phyloP scores from a whole-genome alignment of 2,888 invertebrate species.

The Tachina fera region DNA sequence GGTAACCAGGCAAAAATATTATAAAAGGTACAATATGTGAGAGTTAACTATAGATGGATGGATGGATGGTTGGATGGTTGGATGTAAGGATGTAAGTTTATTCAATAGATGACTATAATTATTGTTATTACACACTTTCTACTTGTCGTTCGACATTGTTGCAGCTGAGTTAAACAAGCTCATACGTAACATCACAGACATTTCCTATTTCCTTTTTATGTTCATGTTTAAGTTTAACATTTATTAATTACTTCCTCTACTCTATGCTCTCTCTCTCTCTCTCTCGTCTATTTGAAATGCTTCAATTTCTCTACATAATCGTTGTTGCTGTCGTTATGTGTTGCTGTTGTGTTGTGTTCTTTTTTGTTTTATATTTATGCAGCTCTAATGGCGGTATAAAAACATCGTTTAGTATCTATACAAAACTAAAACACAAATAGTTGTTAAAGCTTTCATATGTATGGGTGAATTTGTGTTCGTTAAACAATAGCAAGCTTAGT shows the following conservation, averaged over 20 bases:
- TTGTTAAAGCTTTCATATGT: slow-evolving; percentile 42
- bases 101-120: slow-evolving; percentile 62
- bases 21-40: slow-evolving; percentile 22
- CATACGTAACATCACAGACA: slow-evolving; percentile 68
- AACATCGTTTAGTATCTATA: slow-evolving; percentile 40
- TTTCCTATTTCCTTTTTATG: slow-evolving; percentile 68
- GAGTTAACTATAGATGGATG: neutral
- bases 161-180: slow-evolving; percentile 67
- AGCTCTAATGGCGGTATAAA: slow-evolving; percentile 53
- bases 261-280: too few species aligned
- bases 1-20: slow-evolving; percentile 11
- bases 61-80: too few species aligned
- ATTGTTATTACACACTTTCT: slow-evolving; percentile 62
- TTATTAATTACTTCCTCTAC: slow-evolving; percentile 71
- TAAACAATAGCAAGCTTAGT: slow-evolving; percentile 44
- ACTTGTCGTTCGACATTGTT: slow-evolving; percentile 52
- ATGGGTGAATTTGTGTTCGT: slow-evolving; percentile 22
- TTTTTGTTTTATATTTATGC: slow-evolving; percentile 3
- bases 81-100: slow-evolving; percentile 18
- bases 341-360: neutral
- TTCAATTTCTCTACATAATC: slow-evolving; percentile 25
- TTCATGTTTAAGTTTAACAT: slow-evolving; percentile 68
- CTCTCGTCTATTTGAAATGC: slow-evolving; percentile 18
- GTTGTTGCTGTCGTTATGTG: slow-evolving; percentile 16
- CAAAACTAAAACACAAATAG: slow-evolving; percentile 40